Evolutionary conservation across 2,888 invertebrate genomes (phyloP).

Genomic region (Yponomeuta evonymella): DNA sequence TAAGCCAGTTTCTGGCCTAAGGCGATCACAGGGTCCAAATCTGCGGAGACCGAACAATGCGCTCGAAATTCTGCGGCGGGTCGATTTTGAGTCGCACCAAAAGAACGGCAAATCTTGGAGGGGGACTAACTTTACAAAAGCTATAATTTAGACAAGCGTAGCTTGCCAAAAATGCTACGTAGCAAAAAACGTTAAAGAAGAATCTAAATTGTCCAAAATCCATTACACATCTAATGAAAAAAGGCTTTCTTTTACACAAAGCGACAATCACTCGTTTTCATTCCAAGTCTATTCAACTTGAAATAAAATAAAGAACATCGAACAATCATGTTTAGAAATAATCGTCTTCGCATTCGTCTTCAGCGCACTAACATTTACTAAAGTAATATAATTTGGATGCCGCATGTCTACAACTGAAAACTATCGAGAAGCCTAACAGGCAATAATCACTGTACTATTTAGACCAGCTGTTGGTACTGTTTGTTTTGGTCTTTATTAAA

Average conservation of each 20-base stretch:
- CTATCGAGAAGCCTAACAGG: too few species aligned
- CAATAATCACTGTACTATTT: too few species aligned
- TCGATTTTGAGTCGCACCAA: neutral
- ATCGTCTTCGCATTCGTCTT: neutral
- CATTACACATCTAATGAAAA: too few species aligned
- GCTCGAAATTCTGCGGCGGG: neutral
- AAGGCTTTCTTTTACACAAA: too few species aligned
- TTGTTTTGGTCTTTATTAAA: too few species aligned
- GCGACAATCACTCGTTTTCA: too few species aligned
- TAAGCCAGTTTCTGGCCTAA: neutral
- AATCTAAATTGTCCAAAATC: neutral
- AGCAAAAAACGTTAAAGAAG: neutral
- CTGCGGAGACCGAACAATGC: neutral
- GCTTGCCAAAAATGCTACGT: neutral
- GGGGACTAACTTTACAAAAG: neutral
- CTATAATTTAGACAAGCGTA: neutral
- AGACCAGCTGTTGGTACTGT: too few species aligned
- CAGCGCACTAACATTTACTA: neutral
- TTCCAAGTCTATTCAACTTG: neutral
- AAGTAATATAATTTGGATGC: neutral
- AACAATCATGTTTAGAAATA: neutral
- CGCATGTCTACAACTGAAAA: too few species aligned
- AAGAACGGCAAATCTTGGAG: neutral
- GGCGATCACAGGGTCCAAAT: neutral
- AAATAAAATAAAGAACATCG: neutral